Conservation (phyloP, 2,113 vertebrate genomes). For the Apeltes quadracus region DNA sequence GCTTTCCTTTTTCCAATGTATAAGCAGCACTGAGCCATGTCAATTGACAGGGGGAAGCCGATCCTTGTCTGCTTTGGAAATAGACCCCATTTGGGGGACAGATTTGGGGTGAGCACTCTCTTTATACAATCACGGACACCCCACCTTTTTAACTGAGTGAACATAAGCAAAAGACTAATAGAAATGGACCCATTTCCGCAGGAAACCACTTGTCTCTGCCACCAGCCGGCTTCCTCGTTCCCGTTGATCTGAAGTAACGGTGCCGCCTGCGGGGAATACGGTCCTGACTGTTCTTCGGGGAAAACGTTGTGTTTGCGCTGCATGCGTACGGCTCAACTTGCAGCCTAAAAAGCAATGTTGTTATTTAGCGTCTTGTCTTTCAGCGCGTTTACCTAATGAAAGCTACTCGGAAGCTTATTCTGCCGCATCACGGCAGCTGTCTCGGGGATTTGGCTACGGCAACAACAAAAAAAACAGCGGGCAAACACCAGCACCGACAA, state of each 20-base stretch:
- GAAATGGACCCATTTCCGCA: neutral
- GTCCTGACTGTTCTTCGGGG: constrained; percentile 38
- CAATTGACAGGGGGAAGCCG: neutral
- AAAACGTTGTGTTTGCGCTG: constrained; percentile 3
- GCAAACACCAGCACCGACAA: constrained; percentile 37
- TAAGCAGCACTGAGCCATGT: neutral
- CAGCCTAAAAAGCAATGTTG: constrained; percentile 26
- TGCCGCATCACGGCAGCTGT: constrained; percentile 43
- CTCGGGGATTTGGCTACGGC: constrained; percentile 51
- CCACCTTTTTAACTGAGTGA: neutral
- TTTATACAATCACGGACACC: neutral
- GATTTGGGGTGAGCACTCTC: neutral
- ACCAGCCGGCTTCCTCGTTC: constrained; percentile 13
- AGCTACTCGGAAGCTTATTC: constrained; percentile 38
- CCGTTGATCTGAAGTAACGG: constrained; percentile 12
- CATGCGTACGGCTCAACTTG: constrained; percentile 10
- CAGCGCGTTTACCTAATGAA: constrained; percentile 45
- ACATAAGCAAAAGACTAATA: neutral
- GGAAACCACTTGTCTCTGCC: constrained; percentile 20
- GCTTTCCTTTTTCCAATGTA: neutral
- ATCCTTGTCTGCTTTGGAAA: neutral
- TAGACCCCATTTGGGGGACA: neutral
- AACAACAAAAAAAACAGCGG: constrained; percentile 17
- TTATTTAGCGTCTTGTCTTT: constrained; percentile 54
- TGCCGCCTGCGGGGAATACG: constrained; percentile 41